Evolutionary conservation across 2,797 vertebrate species (phyloP).

Genomic region (Myotis pilosus): DNA sequence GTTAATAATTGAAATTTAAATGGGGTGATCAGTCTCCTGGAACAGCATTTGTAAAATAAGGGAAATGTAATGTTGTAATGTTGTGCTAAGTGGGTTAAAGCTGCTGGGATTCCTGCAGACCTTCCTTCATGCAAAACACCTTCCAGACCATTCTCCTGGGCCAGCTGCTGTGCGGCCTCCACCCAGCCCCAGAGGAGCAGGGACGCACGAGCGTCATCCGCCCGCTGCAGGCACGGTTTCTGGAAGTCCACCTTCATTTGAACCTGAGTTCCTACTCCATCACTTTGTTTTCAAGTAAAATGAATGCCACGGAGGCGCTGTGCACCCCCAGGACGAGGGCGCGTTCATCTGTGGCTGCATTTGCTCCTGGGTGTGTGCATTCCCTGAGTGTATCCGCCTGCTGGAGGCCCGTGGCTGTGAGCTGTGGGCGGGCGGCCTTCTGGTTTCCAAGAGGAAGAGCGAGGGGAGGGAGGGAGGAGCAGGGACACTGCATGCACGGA

Average conservation of each 20-base stretch:
- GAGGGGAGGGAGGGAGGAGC: not conserved
- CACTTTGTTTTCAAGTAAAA: constrained; percentile 18
- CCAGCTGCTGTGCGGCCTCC: not conserved
- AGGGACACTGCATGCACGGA: too few relatives aligned
- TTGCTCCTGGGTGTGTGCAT: not conserved
- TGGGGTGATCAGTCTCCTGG: not conserved
- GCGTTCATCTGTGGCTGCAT: not conserved
- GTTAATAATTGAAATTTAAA: not conserved
- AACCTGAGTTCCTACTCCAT: not conserved
- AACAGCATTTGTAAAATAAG: not conserved
- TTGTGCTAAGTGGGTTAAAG: not conserved
- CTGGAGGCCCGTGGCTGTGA: not conserved
- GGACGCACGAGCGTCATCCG: not conserved
- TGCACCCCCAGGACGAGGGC: not conserved
- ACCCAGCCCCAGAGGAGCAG: not conserved
- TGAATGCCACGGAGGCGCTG: not conserved
- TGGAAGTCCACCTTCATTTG: not conserved
- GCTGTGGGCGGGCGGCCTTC: not conserved
- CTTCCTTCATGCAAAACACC: not conserved
- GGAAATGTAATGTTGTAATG: not conserved
- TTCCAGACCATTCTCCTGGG: not conserved
- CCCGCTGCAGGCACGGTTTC: not conserved
- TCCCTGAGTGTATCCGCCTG: not conserved
- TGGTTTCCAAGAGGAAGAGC: not conserved
- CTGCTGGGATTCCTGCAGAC: not conserved